Evolutionary conservation across 2,888 invertebrate genomes (phyloP).

Genomic region (Latrodectus hesperus): DNA sequence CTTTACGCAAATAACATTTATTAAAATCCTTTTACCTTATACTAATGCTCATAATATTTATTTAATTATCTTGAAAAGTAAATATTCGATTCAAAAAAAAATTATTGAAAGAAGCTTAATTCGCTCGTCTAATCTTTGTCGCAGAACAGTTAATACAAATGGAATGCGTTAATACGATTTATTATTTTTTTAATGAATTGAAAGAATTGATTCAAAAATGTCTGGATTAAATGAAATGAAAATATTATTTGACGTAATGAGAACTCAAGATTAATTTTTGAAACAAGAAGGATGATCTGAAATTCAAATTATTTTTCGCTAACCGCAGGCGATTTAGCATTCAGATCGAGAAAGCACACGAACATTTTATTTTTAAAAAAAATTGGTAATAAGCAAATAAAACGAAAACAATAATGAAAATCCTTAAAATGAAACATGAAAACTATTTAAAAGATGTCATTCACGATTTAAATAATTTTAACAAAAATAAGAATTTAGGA

Average conservation of each 20-base stretch:
- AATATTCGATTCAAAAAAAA: no score
- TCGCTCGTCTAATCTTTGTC: no score
- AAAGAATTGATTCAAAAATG: not conserved
- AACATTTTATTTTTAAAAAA: not conserved
- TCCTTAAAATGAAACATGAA: conserved; percentile 16
- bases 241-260: conserved; percentile 12
- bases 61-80: no score
- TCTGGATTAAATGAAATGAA: not conserved
- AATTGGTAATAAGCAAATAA: not conserved
- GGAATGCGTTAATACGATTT: not conserved
- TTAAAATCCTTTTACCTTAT: no score
- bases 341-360: not conserved
- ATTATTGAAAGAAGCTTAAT: no score
- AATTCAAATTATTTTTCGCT: conserved; percentile 47
- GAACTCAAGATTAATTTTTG: conserved; percentile 40
- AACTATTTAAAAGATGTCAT: conserved; percentile 61
- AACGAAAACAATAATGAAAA: conserved; percentile 31
- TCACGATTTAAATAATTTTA: conserved; percentile 63
- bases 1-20: no score
- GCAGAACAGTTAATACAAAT: no score
- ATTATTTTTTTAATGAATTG: not conserved
- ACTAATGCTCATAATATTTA: no score
- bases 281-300: conserved; percentile 34
- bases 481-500: conserved; percentile 45
- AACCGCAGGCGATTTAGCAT: conserved; percentile 36